phyloP scores from a whole-genome alignment of 2,797 vertebrate species.

The Anas georgica region DNA sequence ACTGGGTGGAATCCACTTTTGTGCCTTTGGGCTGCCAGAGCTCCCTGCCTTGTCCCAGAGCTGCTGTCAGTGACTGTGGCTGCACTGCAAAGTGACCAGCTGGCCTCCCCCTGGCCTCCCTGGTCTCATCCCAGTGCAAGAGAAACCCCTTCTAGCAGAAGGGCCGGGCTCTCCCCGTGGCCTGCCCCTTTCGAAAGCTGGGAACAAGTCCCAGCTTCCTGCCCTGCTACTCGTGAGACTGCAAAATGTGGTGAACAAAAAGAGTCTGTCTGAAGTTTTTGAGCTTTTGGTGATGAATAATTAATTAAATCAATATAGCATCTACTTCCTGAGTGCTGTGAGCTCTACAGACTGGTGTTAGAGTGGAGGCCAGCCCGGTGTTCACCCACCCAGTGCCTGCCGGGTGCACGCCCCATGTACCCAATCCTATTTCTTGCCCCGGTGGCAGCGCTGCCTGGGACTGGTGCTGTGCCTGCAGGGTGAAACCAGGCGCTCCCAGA shows the following conservation, averaged over 20 bases:
- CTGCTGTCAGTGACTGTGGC: too few species aligned
- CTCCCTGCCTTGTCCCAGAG: rapidly evolving
- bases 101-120: slow-evolving; percentile 51
- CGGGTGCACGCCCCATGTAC: rapidly evolving
- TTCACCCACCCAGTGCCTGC: too few species aligned
- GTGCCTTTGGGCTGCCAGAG: not conserved
- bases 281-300: rapidly evolving
- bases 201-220: slow-evolving; percentile 33
- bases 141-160: slow-evolving; percentile 66
- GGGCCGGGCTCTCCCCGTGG: not conserved
- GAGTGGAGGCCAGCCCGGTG: too few species aligned
- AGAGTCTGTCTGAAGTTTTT: not conserved
- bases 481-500: rapidly evolving
- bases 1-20: not conserved
- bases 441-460: rapidly evolving
- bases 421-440: rapidly evolving
- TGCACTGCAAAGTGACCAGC: slow-evolving; percentile 64
- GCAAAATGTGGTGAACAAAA: not conserved
- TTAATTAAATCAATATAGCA: not conserved
- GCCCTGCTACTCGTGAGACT: not conserved
- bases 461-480: rapidly evolving
- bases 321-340: not conserved
- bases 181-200: slow-evolving; percentile 66
- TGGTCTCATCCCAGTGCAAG: slow-evolving; percentile 59
- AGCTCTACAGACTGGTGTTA: too few species aligned